phyloP scores from a whole-genome alignment of 2,113 vertebrate genomes.

The Corvus hawaiiensis region DNA sequence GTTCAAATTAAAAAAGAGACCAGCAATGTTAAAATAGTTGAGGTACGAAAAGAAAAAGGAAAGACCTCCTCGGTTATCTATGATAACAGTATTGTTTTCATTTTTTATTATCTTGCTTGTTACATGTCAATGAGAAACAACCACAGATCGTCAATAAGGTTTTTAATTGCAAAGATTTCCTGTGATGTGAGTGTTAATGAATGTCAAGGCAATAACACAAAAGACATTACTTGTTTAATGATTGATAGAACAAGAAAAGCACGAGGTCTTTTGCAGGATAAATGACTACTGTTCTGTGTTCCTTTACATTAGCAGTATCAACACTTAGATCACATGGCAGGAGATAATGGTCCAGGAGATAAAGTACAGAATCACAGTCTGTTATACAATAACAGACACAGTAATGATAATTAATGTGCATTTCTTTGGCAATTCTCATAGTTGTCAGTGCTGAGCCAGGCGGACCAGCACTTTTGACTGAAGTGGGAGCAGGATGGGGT shows the following conservation, averaged over 20 bases:
- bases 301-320: slow-evolving; percentile 74
- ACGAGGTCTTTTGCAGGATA: slow-evolving; percentile 77
- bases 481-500: neutral
- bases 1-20: neutral
- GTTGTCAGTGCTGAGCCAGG: neutral
- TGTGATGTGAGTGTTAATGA: slow-evolving; percentile 80
- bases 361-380: slow-evolving; percentile 57
- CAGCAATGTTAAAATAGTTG: neutral
- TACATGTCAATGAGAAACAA: slow-evolving; percentile 57
- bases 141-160: slow-evolving; percentile 65
- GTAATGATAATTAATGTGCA: slow-evolving; percentile 61
- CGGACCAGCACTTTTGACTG: neutral
- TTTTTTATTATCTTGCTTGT: slow-evolving; percentile 65
- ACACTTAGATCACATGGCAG: slow-evolving; percentile 72
- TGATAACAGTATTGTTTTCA: slow-evolving; percentile 58
- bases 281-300: slow-evolving; percentile 78
- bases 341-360: slow-evolving; percentile 67
- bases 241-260: slow-evolving; percentile 79
- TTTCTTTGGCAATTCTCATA: slow-evolving; percentile 52
- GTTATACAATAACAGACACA: slow-evolving; percentile 68
- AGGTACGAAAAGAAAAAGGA: slow-evolving; percentile 38
- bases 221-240: slow-evolving; percentile 82
- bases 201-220: slow-evolving; percentile 80
- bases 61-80: slow-evolving; percentile 45
- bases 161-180: slow-evolving; percentile 80